Evolutionary conservation across 2,888 invertebrate species (phyloP), one percentile per base, ranked within the genome.

Genomic region (Diarsia rubi): DNA sequence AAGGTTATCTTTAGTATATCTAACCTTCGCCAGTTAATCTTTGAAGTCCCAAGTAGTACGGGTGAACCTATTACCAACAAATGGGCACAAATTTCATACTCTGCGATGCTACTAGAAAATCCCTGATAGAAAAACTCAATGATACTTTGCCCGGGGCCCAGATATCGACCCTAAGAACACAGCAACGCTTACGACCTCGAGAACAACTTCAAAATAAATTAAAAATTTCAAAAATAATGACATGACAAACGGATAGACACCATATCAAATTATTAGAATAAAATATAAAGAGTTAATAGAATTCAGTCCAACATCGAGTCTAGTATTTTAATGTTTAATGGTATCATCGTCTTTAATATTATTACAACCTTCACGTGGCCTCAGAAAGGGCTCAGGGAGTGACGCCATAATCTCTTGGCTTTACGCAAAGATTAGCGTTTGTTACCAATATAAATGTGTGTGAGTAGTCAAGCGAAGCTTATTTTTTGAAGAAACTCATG

Each of bases 321-420:
- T n/a, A 42, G 27, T 24, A 24, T 14, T 8, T 57, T 14, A 12
- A 60, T 82, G 57, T 52, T 63, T 31, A 49, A 63, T 68, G 21
- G 4, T 21, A 14, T 21, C 14, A 21, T 5, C 24, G 12, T 27
- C 19, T 75, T 37, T 64, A 27, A 49, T 73, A 52, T 54, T 47
- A 52, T 54, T 42, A 31, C 21, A 14, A 42, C 37, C 37, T 52
- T 45, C 12, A 31, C n/a, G 37, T 62, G 45, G n/a, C 2, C 8
- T 6, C 27, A 31, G 21, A 60, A 52, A 47, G 24, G 21, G 52
- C 9, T 47, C 16, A 24, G 19, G 27, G 14, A 37, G 19, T 45
- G 37, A 54, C 27, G 52, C 27, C 45, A 4, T 79, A 42, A 76
- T 79, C 45, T 19, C 9, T 54, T 31, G 52, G 52, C 45, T 52